A percentile compares a stretch with the other conserved stretches of the same genome.
phyloP scores from a whole-genome alignment of 2,888 invertebrate species.

The Tachina grossa region DNA sequence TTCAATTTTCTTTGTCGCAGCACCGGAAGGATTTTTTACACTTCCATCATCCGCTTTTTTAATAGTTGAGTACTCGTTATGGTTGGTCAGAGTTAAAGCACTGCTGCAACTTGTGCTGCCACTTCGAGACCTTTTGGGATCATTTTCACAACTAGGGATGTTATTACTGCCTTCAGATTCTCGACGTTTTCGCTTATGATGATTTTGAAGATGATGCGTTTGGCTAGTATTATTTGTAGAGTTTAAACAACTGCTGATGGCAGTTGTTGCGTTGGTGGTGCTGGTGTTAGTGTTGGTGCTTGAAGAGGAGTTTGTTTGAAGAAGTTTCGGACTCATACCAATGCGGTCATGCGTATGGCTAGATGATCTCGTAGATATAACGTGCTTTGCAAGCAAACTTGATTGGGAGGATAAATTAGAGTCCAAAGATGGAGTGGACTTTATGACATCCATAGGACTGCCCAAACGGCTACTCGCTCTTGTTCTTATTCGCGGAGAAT shows the following conservation, averaged over 20 bases:
- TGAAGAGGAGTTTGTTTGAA: slow-evolving; percentile 45
- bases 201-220: slow-evolving; percentile 53
- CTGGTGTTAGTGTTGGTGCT: slow-evolving; percentile 35
- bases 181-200: slow-evolving; percentile 88
- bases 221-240: slow-evolving; percentile 33
- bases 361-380: slow-evolving; percentile 72
- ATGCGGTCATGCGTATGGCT: slow-evolving; percentile 71
- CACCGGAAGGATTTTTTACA: slow-evolving; percentile 72
- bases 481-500: slow-evolving; percentile 85
- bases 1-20: slow-evolving; percentile 80
- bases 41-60: slow-evolving; percentile 78
- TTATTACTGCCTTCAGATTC: slow-evolving; percentile 87
- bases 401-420: slow-evolving; percentile 24
- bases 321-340: slow-evolving; percentile 76
- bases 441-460: slow-evolving; percentile 85
- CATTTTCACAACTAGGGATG: slow-evolving; percentile 68
- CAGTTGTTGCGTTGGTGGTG: not conserved
- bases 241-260: slow-evolving; percentile 35
- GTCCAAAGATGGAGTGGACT: slow-evolving; percentile 74
- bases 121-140: slow-evolving; percentile 69
- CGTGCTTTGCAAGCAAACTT: slow-evolving; percentile 61
- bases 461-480: slow-evolving; percentile 87
- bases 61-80: slow-evolving; percentile 28
- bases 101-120: slow-evolving; percentile 77
- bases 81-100: slow-evolving; percentile 27